Conservation (phyloP, 2,888 invertebrate species). For the Stictocephala bisonia region DNA sequence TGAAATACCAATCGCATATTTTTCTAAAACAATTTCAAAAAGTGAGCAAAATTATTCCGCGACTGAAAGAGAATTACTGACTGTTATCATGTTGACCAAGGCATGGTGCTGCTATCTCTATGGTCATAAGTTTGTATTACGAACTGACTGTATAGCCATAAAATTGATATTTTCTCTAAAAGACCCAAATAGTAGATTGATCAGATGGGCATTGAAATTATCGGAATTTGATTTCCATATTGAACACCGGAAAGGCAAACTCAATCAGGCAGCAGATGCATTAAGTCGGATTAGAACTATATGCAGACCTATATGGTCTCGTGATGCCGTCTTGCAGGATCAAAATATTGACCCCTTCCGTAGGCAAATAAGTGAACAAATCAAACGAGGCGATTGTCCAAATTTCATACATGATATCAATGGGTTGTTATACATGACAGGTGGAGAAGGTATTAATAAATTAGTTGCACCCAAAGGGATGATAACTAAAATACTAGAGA, state of each 20-base stretch:
- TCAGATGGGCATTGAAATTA: no score
- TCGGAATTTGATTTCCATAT: slow-evolving; percentile 16
- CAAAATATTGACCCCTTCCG: neutral
- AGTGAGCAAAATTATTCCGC: slow-evolving; percentile 40
- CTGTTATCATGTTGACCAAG: slow-evolving; percentile 12
- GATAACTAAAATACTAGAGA: neutral
- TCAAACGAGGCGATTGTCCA: neutral
- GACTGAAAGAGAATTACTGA: slow-evolving; percentile 32
- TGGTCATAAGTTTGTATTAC: slow-evolving; percentile 17
- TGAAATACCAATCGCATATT: slow-evolving; percentile 39
- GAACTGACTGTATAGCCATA: slow-evolving; percentile 43
- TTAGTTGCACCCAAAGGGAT: neutral
- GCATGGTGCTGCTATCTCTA: slow-evolving; percentile 28
- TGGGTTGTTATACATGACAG: neutral
- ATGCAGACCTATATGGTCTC: slow-evolving; percentile 2
- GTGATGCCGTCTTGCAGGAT: neutral
- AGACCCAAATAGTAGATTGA: no score
- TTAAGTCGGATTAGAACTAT: neutral
- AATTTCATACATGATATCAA: neutral
- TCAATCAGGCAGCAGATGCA: slow-evolving; percentile 1
- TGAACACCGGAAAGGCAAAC: slow-evolving; percentile 13
- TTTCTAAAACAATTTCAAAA: slow-evolving; percentile 11
- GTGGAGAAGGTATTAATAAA: neutral
- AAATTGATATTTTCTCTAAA: no score
- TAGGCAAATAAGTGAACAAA: neutral